Conservation (phyloP, 2,113 vertebrate species). For the Copsychus sechellarum region DNA sequence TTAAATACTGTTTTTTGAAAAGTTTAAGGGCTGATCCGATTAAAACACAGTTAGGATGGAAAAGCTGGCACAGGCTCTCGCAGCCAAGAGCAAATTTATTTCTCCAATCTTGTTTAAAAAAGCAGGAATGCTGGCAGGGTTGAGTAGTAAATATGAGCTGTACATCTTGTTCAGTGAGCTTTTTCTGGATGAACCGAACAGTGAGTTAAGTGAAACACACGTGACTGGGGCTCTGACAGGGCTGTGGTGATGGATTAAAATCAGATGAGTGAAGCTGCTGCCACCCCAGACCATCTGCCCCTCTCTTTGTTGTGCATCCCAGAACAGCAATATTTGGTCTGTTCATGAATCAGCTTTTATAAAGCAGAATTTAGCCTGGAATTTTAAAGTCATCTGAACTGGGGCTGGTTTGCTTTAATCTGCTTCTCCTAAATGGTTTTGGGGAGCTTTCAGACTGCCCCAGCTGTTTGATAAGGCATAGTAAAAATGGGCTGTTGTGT, state of each 20-base stretch:
- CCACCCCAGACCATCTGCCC: constrained; percentile 61
- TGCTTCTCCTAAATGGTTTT: not conserved
- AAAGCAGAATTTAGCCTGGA: not conserved
- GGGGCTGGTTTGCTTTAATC: not conserved
- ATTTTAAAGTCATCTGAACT: not conserved
- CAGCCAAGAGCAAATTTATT: constrained; percentile 52
- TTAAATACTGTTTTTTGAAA: constrained; percentile 37
- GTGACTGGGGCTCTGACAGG: constrained; percentile 23
- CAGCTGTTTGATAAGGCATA: not conserved
- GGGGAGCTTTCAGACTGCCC: not conserved
- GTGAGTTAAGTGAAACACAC: not conserved
- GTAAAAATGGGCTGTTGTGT: not conserved
- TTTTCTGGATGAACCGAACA: constrained; percentile 2
- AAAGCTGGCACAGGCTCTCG: constrained; percentile 12
- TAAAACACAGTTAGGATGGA: constrained; percentile 23
- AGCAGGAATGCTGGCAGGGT: constrained; percentile 5
- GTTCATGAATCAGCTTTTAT: constrained; percentile 27
- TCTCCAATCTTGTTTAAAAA: constrained; percentile 30
- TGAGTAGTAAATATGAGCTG: constrained; percentile 28
- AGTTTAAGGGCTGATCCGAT: constrained; percentile 8
- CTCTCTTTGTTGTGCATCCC: constrained; percentile 21
- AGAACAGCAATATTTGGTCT: constrained; percentile 30
- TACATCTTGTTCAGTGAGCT: not conserved
- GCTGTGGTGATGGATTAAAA: constrained; percentile 49
- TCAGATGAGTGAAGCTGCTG: constrained; percentile 36